These are phyloP conservation scores for Emesis furor DNA, from an alignment of 2,888 invertebrate genomes.

Conservation along the genomic window DNA sequence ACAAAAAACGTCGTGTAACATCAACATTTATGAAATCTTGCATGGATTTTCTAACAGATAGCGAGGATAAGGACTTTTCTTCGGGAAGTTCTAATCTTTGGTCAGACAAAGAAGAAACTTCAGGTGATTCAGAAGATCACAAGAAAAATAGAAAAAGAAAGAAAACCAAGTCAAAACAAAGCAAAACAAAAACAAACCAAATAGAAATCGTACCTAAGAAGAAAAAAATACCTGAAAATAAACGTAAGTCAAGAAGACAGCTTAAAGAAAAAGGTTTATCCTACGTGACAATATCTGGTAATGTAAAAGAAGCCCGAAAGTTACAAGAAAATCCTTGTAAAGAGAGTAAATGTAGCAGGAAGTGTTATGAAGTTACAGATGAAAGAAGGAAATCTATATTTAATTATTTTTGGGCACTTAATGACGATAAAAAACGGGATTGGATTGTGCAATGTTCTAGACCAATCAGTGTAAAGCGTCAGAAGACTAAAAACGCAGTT, in stretches of 20 bases:
- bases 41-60: constrained; percentile 49
- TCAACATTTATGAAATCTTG: constrained; percentile 48
- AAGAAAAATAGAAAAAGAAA: constrained; percentile 48
- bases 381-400: constrained; percentile 55
- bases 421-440: constrained; percentile 48
- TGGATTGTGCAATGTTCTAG: constrained; percentile 57
- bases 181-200: constrained; percentile 12
- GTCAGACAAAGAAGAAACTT: constrained; percentile 47
- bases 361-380: constrained; percentile 57
- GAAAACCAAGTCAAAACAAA: constrained; percentile 40
- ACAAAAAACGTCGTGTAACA: constrained; percentile 42
- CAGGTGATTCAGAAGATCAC: constrained; percentile 34
- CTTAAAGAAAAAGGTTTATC: constrained; percentile 40
- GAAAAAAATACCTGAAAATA: constrained; percentile 28
- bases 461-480: constrained; percentile 39
- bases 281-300: constrained; percentile 38
- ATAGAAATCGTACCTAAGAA: constrained; percentile 27
- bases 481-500: constrained; percentile 26
- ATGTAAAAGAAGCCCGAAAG: constrained; percentile 30
- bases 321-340: constrained; percentile 44
- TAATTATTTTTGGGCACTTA: constrained; percentile 45
- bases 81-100: constrained; percentile 49
- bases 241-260: constrained; percentile 33
- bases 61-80: constrained; percentile 49
- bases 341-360: constrained; percentile 50